Evolutionary conservation across 2,888 invertebrate species (phyloP).

Genomic region (Rhogogaster chlorosoma): DNA sequence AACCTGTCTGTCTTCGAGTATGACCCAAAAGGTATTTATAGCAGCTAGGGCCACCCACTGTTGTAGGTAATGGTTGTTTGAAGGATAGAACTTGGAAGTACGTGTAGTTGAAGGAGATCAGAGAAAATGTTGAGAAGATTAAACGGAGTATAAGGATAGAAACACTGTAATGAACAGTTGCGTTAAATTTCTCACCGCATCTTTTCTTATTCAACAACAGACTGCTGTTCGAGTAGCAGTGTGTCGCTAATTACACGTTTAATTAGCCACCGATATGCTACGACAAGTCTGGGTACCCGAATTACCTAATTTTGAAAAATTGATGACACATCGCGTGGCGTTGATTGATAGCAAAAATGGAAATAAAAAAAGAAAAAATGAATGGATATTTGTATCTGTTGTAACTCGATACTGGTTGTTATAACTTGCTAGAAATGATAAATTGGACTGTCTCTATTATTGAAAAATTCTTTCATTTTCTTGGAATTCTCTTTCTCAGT

Average conservation of each 20-base stretch:
- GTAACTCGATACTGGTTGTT: neutral
- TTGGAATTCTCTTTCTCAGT: neutral
- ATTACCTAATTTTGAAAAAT: neutral
- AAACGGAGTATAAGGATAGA: neutral
- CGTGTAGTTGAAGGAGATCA: constrained; percentile 20
- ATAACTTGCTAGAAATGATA: neutral
- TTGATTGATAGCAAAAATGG: neutral
- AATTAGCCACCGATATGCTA: neutral
- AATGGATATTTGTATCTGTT: neutral
- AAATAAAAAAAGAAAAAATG: neutral
- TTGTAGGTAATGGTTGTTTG: constrained; percentile 24
- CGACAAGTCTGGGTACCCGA: neutral
- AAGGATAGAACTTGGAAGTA: neutral
- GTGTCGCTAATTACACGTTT: constrained; percentile 41
- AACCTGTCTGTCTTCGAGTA: constrained; percentile 39
- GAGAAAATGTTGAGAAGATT: constrained; percentile 8
- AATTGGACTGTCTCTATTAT: neutral
- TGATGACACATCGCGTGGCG: neutral
- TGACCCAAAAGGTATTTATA: constrained; percentile 48
- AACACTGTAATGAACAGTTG: neutral
- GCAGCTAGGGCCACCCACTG: constrained; percentile 42
- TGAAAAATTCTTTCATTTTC: neutral
- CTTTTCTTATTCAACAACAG: neutral
- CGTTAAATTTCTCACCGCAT: neutral
- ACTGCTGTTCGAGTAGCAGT: neutral